A percentile compares a stretch with the other conserved stretches of the same genome.
Conservation (phyloP, 1,140 invertebrate species). For the Medauroidea extradentata region DNA sequence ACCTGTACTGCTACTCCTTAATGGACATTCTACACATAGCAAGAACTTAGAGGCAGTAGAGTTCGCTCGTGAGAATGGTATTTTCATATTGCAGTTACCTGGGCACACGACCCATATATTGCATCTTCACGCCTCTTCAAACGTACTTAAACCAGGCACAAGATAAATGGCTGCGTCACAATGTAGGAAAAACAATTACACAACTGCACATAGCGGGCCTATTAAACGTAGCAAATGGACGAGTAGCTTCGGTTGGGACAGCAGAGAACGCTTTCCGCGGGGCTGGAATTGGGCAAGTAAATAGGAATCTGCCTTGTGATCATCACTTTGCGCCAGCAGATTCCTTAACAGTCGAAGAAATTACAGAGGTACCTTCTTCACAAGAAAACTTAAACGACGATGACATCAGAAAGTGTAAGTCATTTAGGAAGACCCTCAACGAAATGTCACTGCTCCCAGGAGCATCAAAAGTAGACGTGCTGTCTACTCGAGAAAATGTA, state of each 20-base stretch:
- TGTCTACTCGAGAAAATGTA: no score
- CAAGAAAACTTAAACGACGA: no score
- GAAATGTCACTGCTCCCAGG: no score
- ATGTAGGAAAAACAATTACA: slow-evolving; percentile 19
- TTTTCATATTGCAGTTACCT: slow-evolving; percentile 1
- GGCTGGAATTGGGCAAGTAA: slow-evolving; percentile 39
- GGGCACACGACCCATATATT: slow-evolving; percentile 37
- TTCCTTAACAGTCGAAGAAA: no score
- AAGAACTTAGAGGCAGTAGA: slow-evolving; percentile 1
- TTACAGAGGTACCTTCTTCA: no score
- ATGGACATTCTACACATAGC: slow-evolving; percentile 28
- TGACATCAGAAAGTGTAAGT: no score
- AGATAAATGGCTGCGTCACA: slow-evolving; percentile 17
- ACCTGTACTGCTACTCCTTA: slow-evolving; percentile 27
- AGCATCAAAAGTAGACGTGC: no score
- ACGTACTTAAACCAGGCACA: slow-evolving; percentile 4
- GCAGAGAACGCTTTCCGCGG: no score
- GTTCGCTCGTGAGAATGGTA: not conserved
- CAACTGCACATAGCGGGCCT: slow-evolving; percentile 28
- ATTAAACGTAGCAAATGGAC: slow-evolving; percentile 35
- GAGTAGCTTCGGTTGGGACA: slow-evolving; percentile 35
- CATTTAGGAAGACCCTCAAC: no score
- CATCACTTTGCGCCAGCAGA: slow-evolving; percentile 20
- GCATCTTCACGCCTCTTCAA: slow-evolving; percentile 38
- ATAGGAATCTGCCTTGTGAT: slow-evolving; percentile 35